Percentiles rank a stretch among this genome's conserved stretches.
These are phyloP conservation scores for Sclerurus mexicanus DNA, from an alignment of 2,113 vertebrate genomes.

Conservation along the genomic window DNA sequence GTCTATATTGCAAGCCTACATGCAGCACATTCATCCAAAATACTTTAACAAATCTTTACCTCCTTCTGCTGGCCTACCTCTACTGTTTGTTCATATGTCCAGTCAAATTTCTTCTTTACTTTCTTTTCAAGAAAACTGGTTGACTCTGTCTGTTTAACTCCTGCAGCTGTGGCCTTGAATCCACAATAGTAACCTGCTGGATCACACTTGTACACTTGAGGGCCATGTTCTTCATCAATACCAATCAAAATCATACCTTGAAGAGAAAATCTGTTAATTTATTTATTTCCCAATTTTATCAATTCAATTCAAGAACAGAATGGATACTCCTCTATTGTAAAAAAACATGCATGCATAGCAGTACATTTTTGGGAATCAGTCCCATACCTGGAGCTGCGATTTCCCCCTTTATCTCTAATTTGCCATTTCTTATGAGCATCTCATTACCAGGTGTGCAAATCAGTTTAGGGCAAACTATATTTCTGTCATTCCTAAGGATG, in stretches of 20 bases:
- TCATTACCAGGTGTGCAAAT: not conserved
- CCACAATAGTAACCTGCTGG: slow-evolving; percentile 98
- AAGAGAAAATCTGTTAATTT: not conserved
- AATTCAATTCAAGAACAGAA: not conserved
- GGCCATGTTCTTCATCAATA: slow-evolving; percentile 90
- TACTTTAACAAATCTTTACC: not conserved
- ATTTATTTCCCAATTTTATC: not conserved
- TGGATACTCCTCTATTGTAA: not conserved
- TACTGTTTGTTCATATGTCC: slow-evolving; percentile 94
- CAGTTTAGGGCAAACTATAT: not conserved
- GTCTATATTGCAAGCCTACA: not conserved
- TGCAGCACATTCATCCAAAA: not conserved
- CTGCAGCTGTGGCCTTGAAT: slow-evolving; percentile 96
- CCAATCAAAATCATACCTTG: slow-evolving; percentile 98
- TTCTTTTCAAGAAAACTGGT: slow-evolving; percentile 99
- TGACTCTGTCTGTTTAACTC: slow-evolving; percentile 97
- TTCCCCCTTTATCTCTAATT: not conserved
- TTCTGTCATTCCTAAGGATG: not conserved
- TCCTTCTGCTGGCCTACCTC: slow-evolving; percentile 79
- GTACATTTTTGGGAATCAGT: not conserved
- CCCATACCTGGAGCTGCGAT: not conserved
- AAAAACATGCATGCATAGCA: not conserved
- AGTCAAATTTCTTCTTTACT: slow-evolving; percentile 99
- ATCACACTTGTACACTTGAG: slow-evolving; percentile 98
- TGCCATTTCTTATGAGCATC: not conserved